phyloP scores from a whole-genome alignment of 2,797 vertebrate genomes.

The Melanotaenia boesemani region DNA sequence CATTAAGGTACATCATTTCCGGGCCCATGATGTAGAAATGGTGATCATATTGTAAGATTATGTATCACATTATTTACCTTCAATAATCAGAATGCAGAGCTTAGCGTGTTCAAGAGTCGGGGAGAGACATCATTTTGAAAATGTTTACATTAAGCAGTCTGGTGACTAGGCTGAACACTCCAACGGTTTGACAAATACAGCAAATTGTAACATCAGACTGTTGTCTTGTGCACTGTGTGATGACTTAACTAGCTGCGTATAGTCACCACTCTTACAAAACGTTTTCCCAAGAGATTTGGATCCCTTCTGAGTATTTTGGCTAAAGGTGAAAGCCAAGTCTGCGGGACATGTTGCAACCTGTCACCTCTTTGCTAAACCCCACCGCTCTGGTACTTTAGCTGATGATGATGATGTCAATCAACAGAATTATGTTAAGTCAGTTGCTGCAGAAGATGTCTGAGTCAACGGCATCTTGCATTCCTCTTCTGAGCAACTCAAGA shows the following conservation, averaged over 20 bases:
- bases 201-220: conserved; percentile 8
- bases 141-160: too few relatives aligned
- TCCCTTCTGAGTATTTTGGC: conserved; percentile 52
- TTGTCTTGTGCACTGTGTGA: background rate
- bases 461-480: conserved; percentile 38
- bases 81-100: background rate
- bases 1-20: background rate
- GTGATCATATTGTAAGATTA: background rate
- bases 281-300: conserved; percentile 10
- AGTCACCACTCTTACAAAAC: background rate
- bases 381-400: conserved; percentile 5
- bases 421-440: conserved; percentile 44
- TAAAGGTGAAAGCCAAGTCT: conserved; percentile 38
- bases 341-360: conserved; percentile 47
- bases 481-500: conserved; percentile 34
- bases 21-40: too few relatives aligned
- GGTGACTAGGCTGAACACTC: too few relatives aligned
- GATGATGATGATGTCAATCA: conserved; percentile 51
- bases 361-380: conserved; percentile 24
- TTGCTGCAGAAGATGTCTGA: conserved; percentile 44
- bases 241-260: conserved; percentile 43
- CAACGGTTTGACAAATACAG: background rate
- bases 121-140: background rate
- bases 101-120: background rate
- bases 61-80: background rate